Conservation (phyloP, 2,797 vertebrate species). For the Siniperca scherzeri region DNA sequence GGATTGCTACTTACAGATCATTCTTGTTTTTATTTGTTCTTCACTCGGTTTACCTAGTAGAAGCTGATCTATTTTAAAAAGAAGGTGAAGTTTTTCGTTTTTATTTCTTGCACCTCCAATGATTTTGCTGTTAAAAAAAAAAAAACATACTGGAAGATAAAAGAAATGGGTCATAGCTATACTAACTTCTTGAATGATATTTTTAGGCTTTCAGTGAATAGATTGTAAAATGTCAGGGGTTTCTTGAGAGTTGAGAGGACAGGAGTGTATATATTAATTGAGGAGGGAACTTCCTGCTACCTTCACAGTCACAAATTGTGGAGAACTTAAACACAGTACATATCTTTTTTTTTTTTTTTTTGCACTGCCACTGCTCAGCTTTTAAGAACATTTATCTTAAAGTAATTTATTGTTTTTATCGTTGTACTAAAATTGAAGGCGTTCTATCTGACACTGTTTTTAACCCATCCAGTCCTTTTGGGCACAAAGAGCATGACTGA, state of each 20-base stretch:
- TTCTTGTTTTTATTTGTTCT: conserved; percentile 56
- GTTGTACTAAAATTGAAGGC: conserved; percentile 62
- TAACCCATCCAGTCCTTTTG: conserved; percentile 34
- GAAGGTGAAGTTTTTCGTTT: conserved; percentile 72
- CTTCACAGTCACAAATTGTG: conserved; percentile 76
- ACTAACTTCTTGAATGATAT: conserved; percentile 78
- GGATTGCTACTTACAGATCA: conserved; percentile 62
- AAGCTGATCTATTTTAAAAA: conserved; percentile 80
- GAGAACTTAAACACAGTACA: conserved; percentile 54
- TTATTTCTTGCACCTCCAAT: conserved; percentile 60
- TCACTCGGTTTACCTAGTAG: conserved; percentile 77
- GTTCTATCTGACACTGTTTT: conserved; percentile 63
- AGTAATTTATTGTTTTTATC: conserved; percentile 78
- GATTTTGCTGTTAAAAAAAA: conserved; percentile 71
- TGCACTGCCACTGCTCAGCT: conserved; percentile 76
- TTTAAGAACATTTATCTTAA: conserved; percentile 57
- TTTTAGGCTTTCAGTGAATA: conserved; percentile 78
- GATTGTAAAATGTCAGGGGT: conserved; percentile 73
- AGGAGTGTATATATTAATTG: conserved; percentile 77
- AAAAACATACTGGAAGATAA: conserved; percentile 69
- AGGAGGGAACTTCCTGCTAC: conserved; percentile 81
- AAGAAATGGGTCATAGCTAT: conserved; percentile 80
- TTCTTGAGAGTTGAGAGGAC: conserved; percentile 51
- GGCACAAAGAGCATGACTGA: conserved; percentile 18
- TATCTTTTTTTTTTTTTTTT: conserved; percentile 69